Evolutionary conservation across 2,797 vertebrate species (phyloP).

Genomic region (Dipus sagitta): DNA sequence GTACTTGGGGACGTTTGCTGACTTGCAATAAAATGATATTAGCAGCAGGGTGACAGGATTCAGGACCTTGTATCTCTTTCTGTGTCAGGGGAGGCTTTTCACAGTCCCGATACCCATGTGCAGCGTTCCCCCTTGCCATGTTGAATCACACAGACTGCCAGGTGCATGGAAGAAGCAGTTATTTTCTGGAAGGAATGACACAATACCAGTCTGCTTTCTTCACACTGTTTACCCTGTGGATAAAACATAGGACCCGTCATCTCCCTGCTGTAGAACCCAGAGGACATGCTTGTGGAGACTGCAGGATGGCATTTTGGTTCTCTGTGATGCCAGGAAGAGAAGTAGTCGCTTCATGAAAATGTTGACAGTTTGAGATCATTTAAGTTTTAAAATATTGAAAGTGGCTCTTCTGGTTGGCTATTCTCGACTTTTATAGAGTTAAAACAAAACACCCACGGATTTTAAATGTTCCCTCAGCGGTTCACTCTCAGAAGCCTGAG

Average conservation of each 20-base stretch:
- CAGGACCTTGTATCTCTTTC: constrained; percentile 11
- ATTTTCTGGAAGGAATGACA: neutral
- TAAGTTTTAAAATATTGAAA: neutral
- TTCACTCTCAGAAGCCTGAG: constrained; percentile 20
- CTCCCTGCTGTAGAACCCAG: constrained; percentile 57
- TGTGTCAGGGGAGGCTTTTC: neutral
- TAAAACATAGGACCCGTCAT: constrained; percentile 49
- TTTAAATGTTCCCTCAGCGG: neutral
- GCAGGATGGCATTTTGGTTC: constrained; percentile 21
- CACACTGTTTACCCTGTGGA: neutral
- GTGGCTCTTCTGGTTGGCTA: neutral
- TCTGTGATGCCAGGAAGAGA: constrained; percentile 21
- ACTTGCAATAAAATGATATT: neutral
- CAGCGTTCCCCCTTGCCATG: constrained; percentile 23
- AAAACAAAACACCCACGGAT: constrained; percentile 8
- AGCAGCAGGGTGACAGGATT: neutral
- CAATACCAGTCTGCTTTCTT: constrained; percentile 24
- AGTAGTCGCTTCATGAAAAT: neutral
- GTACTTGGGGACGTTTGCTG: neutral
- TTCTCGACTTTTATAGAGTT: neutral
- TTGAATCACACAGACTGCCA: constrained; percentile 12
- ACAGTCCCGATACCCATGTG: neutral
- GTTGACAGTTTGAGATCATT: constrained; percentile 71
- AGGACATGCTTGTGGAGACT: constrained; percentile 19
- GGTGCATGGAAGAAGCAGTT: neutral